Conservation (phyloP, 2,113 vertebrate genomes). For the Calyptommatus sinebrachiatus region DNA sequence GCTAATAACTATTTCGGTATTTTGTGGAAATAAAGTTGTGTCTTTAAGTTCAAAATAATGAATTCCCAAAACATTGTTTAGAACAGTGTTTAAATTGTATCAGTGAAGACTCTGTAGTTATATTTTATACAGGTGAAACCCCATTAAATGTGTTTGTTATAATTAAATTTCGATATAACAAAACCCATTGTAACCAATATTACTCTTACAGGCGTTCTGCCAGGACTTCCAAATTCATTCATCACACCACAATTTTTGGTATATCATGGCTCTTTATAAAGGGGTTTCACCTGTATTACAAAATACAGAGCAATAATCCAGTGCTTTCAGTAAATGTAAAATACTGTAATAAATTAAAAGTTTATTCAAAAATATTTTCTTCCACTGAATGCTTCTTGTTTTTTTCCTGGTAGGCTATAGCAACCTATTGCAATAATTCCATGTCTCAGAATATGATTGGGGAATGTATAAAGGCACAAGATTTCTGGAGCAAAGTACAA, state of each 20-base stretch:
- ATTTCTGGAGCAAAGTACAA: no score
- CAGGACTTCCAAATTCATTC: no score
- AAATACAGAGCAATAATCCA: background rate
- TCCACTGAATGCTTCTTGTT: background rate
- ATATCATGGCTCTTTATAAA: no score
- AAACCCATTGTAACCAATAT: no score
- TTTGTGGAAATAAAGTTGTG: background rate
- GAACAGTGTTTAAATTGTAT: background rate
- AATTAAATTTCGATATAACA: no score
- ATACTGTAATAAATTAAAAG: constrained; percentile 12
- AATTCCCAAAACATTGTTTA: background rate
- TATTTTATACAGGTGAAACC: background rate
- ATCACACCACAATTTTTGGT: no score
- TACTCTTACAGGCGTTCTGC: no score
- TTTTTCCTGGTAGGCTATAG: background rate
- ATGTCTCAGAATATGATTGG: background rate
- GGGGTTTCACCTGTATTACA: background rate
- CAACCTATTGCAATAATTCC: background rate
- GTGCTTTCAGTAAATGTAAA: accelerated
- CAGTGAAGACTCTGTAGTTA: background rate
- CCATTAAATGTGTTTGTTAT: no score
- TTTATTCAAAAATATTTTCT: background rate
- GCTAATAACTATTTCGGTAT: background rate
- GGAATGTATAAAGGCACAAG: no score
- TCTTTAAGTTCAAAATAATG: background rate